These are phyloP conservation scores for Scolopax bukidnonensis DNA, from an alignment of 2,797 vertebrate genomes.

Conservation along the genomic window DNA sequence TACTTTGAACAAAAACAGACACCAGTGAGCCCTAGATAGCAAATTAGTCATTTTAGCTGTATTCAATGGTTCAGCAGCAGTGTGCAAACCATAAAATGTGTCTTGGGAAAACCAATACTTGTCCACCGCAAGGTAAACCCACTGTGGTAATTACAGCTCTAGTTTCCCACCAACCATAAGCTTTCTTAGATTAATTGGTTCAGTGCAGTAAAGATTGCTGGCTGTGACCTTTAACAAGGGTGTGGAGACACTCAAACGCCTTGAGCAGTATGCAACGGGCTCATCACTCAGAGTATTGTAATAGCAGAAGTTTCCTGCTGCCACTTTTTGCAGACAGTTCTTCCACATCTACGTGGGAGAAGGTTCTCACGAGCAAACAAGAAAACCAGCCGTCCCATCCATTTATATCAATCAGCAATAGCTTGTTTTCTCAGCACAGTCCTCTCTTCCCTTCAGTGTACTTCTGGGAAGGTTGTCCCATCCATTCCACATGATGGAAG, in stretches of 20 bases:
- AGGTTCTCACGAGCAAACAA: not conserved
- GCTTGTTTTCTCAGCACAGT: not conserved
- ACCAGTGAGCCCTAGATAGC: not conserved
- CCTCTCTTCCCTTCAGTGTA: not conserved
- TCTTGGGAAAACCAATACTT: not conserved
- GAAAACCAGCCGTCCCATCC: not conserved
- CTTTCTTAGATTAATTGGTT: slow-evolving; percentile 18
- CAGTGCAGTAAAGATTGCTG: not conserved
- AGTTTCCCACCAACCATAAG: not conserved
- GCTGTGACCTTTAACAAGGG: slow-evolving; percentile 25
- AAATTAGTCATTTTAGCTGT: not conserved
- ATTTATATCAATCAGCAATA: not conserved
- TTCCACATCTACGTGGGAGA: not conserved
- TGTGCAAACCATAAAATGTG: not conserved
- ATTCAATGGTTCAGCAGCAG: not conserved
- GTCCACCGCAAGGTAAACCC: not conserved
- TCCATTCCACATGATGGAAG: not conserved
- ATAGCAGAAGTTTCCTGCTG: not conserved
- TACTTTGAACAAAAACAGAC: not conserved
- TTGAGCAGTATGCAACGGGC: not conserved
- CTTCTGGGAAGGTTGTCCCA: not conserved
- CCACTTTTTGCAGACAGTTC: not conserved
- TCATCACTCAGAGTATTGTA: not conserved
- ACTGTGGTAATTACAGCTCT: not conserved
- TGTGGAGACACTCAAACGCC: not conserved